Percentiles rank a stretch among this genome's conserved stretches.
These are phyloP conservation scores for Theonella swinhoei DNA, from an alignment of 37 sponge, comb jelly and placozoan genomes.

Conservation along the genomic window DNA sequence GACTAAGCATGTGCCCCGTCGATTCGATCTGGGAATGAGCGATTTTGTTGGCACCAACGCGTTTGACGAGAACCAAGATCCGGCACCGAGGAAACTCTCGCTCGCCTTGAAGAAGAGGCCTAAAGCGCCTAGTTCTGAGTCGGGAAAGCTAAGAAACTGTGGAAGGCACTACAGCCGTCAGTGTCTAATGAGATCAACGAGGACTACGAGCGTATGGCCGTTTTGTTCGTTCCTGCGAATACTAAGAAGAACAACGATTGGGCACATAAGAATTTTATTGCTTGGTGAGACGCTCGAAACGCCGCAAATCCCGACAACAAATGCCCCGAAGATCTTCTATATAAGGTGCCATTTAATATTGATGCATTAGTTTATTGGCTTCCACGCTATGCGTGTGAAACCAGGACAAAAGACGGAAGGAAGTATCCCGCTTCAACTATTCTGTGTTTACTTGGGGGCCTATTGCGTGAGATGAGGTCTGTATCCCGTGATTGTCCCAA, in stretches of 20 bases:
- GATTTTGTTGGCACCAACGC: background rate
- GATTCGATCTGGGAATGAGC: background rate
- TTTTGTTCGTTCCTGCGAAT: too few relatives aligned
- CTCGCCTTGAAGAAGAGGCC: background rate
- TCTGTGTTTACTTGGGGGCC: background rate
- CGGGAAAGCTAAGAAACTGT: background rate
- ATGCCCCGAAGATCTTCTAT: background rate
- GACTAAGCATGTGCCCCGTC: background rate
- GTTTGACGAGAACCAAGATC: background rate
- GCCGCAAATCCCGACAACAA: background rate
- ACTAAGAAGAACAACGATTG: background rate
- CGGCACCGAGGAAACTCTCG: background rate
- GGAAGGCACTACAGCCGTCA: too few relatives aligned
- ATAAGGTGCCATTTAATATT: background rate
- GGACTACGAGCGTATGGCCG: too few relatives aligned
- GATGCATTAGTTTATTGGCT: background rate
- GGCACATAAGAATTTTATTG: background rate
- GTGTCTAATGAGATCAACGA: too few relatives aligned
- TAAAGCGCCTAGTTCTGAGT: background rate
- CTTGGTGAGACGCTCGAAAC: background rate
- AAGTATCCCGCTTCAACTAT: background rate
- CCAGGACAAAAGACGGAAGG: background rate
- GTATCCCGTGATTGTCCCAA: slow-evolving; percentile 17
- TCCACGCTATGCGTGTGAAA: background rate
- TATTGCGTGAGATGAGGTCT: too few relatives aligned